A percentile compares a stretch with the other conserved stretches of the same genome.
Conservation (phyloP, 2,797 vertebrate genomes). For the Poeciliopsis turneri region DNA sequence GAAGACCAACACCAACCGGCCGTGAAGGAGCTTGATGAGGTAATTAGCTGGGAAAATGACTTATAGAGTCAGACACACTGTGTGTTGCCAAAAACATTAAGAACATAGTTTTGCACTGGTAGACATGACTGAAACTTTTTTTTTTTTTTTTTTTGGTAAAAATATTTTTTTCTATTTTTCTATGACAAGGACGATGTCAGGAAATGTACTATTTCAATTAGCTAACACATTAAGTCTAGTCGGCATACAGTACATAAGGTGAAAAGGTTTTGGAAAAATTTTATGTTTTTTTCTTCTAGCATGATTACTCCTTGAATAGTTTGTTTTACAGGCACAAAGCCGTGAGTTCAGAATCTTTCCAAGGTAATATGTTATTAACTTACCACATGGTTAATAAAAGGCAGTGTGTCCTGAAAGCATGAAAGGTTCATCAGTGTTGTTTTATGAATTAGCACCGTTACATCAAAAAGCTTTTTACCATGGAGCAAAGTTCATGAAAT, state of each 20-base stretch:
- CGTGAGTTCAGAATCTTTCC: constrained; percentile 65
- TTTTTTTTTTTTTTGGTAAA: not conserved
- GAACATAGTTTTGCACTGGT: not conserved
- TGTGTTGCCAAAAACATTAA: not conserved
- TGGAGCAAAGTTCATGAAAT: constrained; percentile 95
- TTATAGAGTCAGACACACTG: too few relatives aligned
- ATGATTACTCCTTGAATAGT: constrained; percentile 21
- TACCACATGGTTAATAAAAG: constrained; percentile 91
- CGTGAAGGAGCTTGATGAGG: too few relatives aligned
- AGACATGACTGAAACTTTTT: constrained; percentile 7
- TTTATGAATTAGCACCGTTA: constrained; percentile 96
- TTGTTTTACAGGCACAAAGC: constrained; percentile 12
- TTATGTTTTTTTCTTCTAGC: not conserved
- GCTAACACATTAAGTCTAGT: not conserved
- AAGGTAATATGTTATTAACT: constrained; percentile 89
- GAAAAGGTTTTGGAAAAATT: not conserved
- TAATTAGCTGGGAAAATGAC: too few relatives aligned
- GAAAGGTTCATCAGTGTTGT: constrained; percentile 97
- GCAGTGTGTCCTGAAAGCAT: constrained; percentile 93
- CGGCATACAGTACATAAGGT: not conserved
- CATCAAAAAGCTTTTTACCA: constrained; percentile 97
- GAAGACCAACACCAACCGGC: too few relatives aligned
- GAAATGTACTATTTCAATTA: not conserved
- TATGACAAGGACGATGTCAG: not conserved
- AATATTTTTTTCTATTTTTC: not conserved